These are phyloP conservation scores for Notocelia uddmanniana DNA, from an alignment of 2,888 invertebrate genomes.

Conservation along the genomic window DNA sequence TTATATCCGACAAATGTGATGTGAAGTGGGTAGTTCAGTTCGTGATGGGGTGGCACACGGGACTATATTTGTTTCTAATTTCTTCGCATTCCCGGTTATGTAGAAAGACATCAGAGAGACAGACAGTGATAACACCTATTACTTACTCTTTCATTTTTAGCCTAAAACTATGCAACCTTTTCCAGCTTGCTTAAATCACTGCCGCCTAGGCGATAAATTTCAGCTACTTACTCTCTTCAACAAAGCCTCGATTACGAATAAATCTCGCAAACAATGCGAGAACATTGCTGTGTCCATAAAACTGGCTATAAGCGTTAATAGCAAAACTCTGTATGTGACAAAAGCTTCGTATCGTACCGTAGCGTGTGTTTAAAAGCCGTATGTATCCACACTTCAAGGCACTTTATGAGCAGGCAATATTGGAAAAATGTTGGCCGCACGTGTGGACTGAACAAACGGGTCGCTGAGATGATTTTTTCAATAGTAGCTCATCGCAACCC, in stretches of 20 bases:
- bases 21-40: slow-evolving; percentile 2
- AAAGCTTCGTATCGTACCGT: slow-evolving; percentile 39
- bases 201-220: slow-evolving; percentile 25
- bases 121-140: neutral
- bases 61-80: neutral
- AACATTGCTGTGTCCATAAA: slow-evolving; percentile 41
- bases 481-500: slow-evolving; percentile 49
- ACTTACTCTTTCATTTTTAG: neutral
- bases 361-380: slow-evolving; percentile 63
- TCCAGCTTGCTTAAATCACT: neutral
- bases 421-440: slow-evolving; percentile 76
- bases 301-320: slow-evolving; percentile 40
- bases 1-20: slow-evolving; percentile 7
- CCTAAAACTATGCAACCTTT: too few species aligned
- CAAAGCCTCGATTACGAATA: slow-evolving; percentile 39
- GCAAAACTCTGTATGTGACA: slow-evolving; percentile 42
- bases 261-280: slow-evolving; percentile 40
- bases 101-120: neutral
- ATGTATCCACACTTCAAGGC: slow-evolving; percentile 55
- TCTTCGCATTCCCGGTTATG: neutral
- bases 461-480: slow-evolving; percentile 58
- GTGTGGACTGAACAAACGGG: slow-evolving; percentile 59
- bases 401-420: slow-evolving; percentile 73
- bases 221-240: slow-evolving; percentile 23
- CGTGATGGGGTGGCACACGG: slow-evolving; percentile 9